Base-by-base conservation (phyloP, 2,888 invertebrate species). In the Ophion obscuratus region DNA sequence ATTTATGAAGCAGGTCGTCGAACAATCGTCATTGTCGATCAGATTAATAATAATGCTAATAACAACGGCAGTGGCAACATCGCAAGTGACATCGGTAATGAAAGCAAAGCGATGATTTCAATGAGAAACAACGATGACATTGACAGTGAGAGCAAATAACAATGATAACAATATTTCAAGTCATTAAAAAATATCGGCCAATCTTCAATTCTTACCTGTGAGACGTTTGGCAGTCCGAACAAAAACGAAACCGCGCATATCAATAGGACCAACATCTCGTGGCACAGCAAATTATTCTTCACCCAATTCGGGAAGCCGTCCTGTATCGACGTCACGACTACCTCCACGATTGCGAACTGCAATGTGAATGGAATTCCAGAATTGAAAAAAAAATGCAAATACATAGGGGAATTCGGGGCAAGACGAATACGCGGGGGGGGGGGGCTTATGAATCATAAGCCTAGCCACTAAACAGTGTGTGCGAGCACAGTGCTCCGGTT, bases 321-420 rank as follows among this genome's bases (percentile, higher is more conserved):
- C 95, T 98, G 98, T 90, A 99, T 97, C 7, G 98, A 98, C 2
- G 98, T 98, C 2, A 98, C 97, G 2, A 99, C 98, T 7, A 98
- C 98, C 95, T 99, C 98, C 70, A 98, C 98, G 87, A 98, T 97
- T 53, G 98, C 98, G 95, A 99, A 98, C 97, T 98, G 95, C 88
- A 96, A 96, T 87, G 88, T 73, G 79, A 86, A 87, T 81, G 14
- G 24, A 17, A 5, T 61, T 59, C n/a, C 47, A 66, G 81, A 78
- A 44, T 67, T 31, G n/a, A 31, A 44, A 66, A 57, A 47, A 31
- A 20, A 61, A 40, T 24, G 24, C 24, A 24, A 24, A 24, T 24
- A 24, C 24, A 24, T 24, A 24, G 24, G 24, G 24, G 24, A 24
- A 24, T 1, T 24, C 24, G 24, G 24, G 24, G 24, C 24, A 24